A percentile compares a stretch with the other conserved stretches of the same genome.
Evolutionary conservation across 2,113 vertebrate species (phyloP).

Genomic region (Dasyornis broadbenti): DNA sequence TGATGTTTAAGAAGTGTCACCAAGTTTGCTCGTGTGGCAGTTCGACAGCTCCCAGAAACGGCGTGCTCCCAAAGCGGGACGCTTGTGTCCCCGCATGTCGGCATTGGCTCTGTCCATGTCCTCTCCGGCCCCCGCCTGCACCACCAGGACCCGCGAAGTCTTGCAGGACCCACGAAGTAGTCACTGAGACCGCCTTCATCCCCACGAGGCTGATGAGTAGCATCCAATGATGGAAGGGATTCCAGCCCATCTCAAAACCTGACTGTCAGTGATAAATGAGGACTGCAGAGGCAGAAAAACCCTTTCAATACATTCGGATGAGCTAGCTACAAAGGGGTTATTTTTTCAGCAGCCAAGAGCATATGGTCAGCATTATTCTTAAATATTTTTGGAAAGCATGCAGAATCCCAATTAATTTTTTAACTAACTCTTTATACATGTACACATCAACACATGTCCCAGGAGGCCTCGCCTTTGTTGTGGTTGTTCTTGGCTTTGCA

Average conservation of each 20-base stretch:
- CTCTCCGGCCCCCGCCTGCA: not conserved
- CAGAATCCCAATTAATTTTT: not conserved
- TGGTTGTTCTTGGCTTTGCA: not conserved
- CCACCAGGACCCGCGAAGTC: too few relatives aligned
- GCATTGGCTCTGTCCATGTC: not conserved
- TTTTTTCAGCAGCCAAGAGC: not conserved
- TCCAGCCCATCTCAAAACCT: not conserved
- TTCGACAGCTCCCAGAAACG: not conserved
- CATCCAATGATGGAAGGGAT: not conserved
- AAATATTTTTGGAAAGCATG: not conserved
- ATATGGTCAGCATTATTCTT: not conserved
- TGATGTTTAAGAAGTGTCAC: not conserved
- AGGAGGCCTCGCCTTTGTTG: not conserved
- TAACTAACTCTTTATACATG: not conserved
- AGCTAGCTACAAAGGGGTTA: not conserved
- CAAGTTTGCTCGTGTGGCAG: not conserved
- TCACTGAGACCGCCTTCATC: not conserved
- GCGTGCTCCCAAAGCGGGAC: not conserved
- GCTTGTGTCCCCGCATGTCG: accelerated
- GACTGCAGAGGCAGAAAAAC: not conserved
- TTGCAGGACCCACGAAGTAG: accelerated
- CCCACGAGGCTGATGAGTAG: not conserved
- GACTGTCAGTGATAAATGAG: not conserved
- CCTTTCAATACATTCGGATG: not conserved
- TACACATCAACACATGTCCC: not conserved